Evolutionary conservation across 2,888 invertebrate species (phyloP).

Genomic region (Agrochola lychnidis): DNA sequence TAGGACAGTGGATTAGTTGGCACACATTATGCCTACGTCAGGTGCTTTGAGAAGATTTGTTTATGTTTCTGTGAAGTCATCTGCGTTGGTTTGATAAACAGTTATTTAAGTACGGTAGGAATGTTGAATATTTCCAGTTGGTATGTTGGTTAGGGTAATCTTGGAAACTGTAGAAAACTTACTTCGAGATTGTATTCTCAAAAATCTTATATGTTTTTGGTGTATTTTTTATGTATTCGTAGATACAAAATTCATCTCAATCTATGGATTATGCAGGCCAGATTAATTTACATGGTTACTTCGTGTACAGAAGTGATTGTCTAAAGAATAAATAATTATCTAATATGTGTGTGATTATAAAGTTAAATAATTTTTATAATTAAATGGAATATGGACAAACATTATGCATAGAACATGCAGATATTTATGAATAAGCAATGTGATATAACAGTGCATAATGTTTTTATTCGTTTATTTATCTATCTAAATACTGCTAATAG

Average conservation of each 20-base stretch:
- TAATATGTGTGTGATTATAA: neutral
- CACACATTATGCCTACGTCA: slow-evolving; percentile 53
- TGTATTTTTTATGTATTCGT: no score
- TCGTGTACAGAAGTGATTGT: neutral
- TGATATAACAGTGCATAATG: no score
- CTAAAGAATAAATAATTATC: slow-evolving; percentile 2
- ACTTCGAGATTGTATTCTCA: no score
- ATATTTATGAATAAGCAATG: neutral
- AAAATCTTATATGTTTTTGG: no score
- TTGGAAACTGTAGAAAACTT: neutral
- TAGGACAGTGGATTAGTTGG: slow-evolving; percentile 65
- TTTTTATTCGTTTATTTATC: neutral
- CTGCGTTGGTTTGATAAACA: slow-evolving; percentile 5
- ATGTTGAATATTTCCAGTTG: neutral
- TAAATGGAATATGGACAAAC: neutral
- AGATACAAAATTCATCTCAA: neutral
- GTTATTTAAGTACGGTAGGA: slow-evolving; percentile 21
- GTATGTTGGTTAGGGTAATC: neutral
- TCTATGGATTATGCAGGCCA: neutral
- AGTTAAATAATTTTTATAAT: neutral
- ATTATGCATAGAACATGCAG: neutral
- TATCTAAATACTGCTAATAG: neutral
- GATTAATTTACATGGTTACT: slow-evolving; percentile 1
- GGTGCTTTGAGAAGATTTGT: slow-evolving; percentile 28
- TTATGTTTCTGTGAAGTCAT: slow-evolving; percentile 43